Conservation (phyloP, 2,888 invertebrate species). For the Carcina quercana region DNA sequence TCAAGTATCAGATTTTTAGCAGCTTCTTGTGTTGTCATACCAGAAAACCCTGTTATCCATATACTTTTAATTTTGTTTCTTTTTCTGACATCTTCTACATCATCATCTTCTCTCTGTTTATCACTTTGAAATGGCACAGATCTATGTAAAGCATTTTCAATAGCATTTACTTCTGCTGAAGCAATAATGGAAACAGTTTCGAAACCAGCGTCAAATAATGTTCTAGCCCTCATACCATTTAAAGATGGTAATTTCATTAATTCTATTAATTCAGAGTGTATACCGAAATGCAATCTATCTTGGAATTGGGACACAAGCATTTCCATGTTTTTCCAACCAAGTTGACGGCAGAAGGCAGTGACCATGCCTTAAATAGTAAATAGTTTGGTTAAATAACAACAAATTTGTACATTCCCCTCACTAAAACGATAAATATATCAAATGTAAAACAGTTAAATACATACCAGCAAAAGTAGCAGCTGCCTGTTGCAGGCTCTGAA, state of each 20-base stretch:
- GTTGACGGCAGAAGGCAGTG: slow-evolving; percentile 93
- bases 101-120: slow-evolving; percentile 82
- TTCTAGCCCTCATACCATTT: slow-evolving; percentile 89
- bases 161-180: slow-evolving; percentile 76
- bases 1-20: slow-evolving; percentile 85
- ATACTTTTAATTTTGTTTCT: slow-evolving; percentile 81
- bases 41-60: slow-evolving; percentile 86
- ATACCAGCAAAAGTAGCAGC: slow-evolving; percentile 95
- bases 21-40: slow-evolving; percentile 87
- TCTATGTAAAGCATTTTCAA: slow-evolving; percentile 86
- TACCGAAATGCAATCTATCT: slow-evolving; percentile 94
- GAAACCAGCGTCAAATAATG: slow-evolving; percentile 87
- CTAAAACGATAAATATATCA: too few species aligned
- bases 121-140: slow-evolving; percentile 90
- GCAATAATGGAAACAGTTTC: slow-evolving; percentile 87
- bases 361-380: slow-evolving; percentile 84
- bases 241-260: slow-evolving; percentile 88
- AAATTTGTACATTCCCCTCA: too few species aligned
- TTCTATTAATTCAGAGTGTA: slow-evolving; percentile 93
- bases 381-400: background rate
- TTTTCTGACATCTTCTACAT: slow-evolving; percentile 76
- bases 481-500: slow-evolving; percentile 95
- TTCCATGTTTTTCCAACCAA: slow-evolving; percentile 95
- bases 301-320: slow-evolving; percentile 94
- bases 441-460: slow-evolving; percentile 3